Base-by-base conservation (phyloP, 2,888 invertebrate genomes). In the Melolontha melolontha region DNA sequence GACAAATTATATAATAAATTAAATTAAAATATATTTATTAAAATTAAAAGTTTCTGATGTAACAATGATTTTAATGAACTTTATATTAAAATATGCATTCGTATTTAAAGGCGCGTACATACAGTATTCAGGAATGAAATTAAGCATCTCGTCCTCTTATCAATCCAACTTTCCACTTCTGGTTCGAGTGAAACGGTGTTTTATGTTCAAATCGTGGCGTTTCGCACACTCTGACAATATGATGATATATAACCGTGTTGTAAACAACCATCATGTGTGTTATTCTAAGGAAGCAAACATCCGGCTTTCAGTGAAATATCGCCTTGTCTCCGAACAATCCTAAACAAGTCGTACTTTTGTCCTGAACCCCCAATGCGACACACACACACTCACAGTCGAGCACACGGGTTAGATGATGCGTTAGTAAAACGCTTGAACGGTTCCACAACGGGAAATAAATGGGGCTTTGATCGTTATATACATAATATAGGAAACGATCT, bases 221-320 rank as follows among this genome's bases (percentile, higher is more conserved):
- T 62, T 62, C 59, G 59, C 70, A 66, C 68, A 70, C 69, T 71
- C 66, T 73, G 74, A 74, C 79, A 78, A 67, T 66, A 79, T 80
- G 78, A 81, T 81, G 81, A 81, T 80, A 76, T 77, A 81, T 80
- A 79, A 71, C 74, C 73, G 73, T 74, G 71, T 74, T 72, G 77
- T 78, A 79, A 80, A 80, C 80, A 80, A 78, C 77, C 75, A 77
- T 79, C 80, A 79, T 80, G 80, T 82, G 81, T 82, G 81, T 81
- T 80, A 80, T 82, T 80, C 80, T 80, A 81, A 82, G 82, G 83
- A 83, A 82, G 82, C 81, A 79, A 75, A 81, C 82, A 82, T 83
- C 83, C 83, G 83, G 79, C 78, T 75, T 79, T 78, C 79, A 75
- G 80, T 82, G 82, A 83, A 82, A 82, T 83, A 83, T 83, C 79